Evolutionary conservation across 1,140 invertebrate species (phyloP).

Genomic region (Drosophila gunungcola): DNA sequence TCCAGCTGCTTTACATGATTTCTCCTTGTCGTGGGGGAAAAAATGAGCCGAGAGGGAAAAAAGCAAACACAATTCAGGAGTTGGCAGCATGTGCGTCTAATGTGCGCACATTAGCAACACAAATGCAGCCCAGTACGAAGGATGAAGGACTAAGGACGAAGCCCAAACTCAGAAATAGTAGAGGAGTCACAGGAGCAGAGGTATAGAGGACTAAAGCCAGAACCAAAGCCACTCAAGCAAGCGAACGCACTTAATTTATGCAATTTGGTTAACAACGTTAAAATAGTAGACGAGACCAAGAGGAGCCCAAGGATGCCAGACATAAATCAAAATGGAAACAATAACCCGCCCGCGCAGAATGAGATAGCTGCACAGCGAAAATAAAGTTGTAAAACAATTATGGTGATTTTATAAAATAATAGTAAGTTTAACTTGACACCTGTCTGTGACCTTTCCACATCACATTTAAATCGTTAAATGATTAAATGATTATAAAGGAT

Average conservation of each 20-base stretch:
- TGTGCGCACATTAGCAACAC: slow-evolving; percentile 80
- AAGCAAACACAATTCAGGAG: slow-evolving; percentile 32
- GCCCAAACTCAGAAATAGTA: slow-evolving; percentile 19
- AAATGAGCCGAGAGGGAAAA: slow-evolving; percentile 7
- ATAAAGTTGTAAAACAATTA: no score
- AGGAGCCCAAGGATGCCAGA: slow-evolving; percentile 57
- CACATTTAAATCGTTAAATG: neutral
- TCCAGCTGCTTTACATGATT: slow-evolving; percentile 48
- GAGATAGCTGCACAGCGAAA: slow-evolving; percentile 23
- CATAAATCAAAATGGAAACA: slow-evolving; percentile 84
- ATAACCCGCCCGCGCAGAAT: slow-evolving; percentile 58
- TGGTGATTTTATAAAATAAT: neutral
- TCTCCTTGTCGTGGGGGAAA: neutral
- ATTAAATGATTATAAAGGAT: neutral
- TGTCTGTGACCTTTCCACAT: slow-evolving; percentile 1
- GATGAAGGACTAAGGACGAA: slow-evolving; percentile 6
- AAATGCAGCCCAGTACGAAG: slow-evolving; percentile 57
- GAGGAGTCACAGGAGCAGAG: slow-evolving; percentile 31
- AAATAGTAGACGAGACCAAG: slow-evolving; percentile 73
- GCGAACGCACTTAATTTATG: slow-evolving; percentile 83
- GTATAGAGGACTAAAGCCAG: slow-evolving; percentile 36
- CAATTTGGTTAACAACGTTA: slow-evolving; percentile 83
- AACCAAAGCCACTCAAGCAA: slow-evolving; percentile 73
- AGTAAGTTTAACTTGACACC: neutral
- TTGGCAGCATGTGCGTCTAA: slow-evolving; percentile 75